These are phyloP conservation scores for Lipophrys pholis DNA, from an alignment of 2,113 vertebrate genomes.

Conservation along the genomic window DNA sequence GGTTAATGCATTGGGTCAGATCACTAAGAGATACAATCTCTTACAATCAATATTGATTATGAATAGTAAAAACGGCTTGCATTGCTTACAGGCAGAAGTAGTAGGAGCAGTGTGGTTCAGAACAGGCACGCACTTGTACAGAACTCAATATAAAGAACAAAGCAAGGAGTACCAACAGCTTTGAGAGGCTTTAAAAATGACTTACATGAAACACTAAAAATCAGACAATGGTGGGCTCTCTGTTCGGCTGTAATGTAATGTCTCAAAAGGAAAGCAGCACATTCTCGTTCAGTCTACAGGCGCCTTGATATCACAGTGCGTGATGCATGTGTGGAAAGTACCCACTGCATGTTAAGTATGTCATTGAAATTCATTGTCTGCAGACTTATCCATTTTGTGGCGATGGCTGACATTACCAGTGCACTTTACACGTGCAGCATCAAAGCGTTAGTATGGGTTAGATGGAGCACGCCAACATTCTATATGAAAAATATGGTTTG, in stretches of 20 bases:
- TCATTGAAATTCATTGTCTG: conserved; percentile 52
- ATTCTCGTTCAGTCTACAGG: conserved; percentile 28
- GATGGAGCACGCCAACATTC: conserved; percentile 15
- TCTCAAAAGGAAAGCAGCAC: not conserved
- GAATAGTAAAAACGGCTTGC: no score
- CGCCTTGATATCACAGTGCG: conserved; percentile 23
- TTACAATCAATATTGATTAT: no score
- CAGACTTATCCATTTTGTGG: conserved; percentile 51
- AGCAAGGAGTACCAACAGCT: not conserved
- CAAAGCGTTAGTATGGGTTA: conserved; percentile 17
- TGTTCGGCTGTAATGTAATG: not conserved
- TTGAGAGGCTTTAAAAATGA: not conserved
- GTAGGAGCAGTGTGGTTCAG: no score
- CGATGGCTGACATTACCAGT: conserved; percentile 9
- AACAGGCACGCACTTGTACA: no score
- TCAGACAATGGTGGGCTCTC: not conserved
- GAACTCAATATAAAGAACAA: no score
- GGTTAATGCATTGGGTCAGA: no score
- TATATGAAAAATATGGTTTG: conserved; percentile 46
- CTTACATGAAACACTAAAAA: not conserved
- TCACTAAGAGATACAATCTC: no score
- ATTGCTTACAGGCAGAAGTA: no score
- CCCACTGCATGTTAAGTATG: conserved; percentile 55
- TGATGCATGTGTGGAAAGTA: conserved; percentile 14
- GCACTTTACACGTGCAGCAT: conserved; percentile 7